Evolutionary conservation across 2,113 vertebrate genomes (phyloP).

Genomic region (Anoura caudifer): DNA sequence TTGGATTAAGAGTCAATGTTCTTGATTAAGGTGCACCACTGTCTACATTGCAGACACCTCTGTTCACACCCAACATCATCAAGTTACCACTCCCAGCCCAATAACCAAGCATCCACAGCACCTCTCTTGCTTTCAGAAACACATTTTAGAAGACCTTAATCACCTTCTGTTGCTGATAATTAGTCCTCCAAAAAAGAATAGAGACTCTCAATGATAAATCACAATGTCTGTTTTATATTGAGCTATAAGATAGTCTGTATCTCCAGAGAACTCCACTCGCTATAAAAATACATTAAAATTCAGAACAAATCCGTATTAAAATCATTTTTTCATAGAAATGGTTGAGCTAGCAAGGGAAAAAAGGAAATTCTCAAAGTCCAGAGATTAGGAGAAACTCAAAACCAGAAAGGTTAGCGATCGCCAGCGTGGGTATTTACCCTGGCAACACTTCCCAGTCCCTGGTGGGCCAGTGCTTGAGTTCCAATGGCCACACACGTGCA

Average conservation of each 20-base stretch:
- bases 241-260: not conserved
- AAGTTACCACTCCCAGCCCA: not conserved
- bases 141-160: not conserved
- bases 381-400: not conserved
- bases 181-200: not conserved
- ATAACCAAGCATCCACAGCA: not conserved
- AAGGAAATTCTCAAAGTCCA: not conserved
- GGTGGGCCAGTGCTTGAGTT: not conserved
- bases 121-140: not conserved
- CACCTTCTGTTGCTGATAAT: not conserved
- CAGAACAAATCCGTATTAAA: not conserved
- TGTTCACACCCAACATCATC: not conserved
- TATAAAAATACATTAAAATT: not conserved
- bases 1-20: not conserved
- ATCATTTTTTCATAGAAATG: not conserved
- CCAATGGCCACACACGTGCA: not conserved
- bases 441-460: not conserved
- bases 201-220: not conserved
- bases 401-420: not conserved
- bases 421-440: not conserved
- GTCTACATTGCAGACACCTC: not conserved
- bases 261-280: not conserved
- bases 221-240: not conserved
- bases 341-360: not conserved
- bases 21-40: not conserved